A percentile compares a stretch with the other conserved stretches of the same genome.
Evolutionary conservation across 2,797 vertebrate genomes (phyloP).

Genomic region (Garrulus glandarius): DNA sequence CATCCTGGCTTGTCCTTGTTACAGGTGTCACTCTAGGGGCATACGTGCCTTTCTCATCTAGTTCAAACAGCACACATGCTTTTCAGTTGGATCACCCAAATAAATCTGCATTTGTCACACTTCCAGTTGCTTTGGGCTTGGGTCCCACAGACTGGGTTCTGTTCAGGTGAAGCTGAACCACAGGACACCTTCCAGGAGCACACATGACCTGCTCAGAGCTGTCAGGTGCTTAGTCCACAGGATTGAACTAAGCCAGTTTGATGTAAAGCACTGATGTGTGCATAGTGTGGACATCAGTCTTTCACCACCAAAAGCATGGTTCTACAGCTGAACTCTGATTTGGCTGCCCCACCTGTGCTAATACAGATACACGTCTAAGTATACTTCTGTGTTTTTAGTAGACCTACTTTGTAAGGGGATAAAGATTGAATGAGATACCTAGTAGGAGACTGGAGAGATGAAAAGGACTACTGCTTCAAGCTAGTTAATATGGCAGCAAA

Average conservation of each 20-base stretch:
- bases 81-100: not conserved
- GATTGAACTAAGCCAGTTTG: not conserved
- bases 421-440: not conserved
- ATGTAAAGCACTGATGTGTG: not conserved
- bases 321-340: rapidly evolving
- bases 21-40: not conserved
- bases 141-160: not conserved
- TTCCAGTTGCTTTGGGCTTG: not conserved
- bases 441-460: not conserved
- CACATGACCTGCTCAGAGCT: rapidly evolving
- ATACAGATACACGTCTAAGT: not conserved
- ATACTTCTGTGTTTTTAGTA: not conserved
- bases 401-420: not conserved
- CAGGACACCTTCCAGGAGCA: not conserved
- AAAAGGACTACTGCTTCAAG: not conserved
- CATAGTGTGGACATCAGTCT: not conserved
- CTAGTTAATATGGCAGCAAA: not conserved
- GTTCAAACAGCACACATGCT: rapidly evolving
- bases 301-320: rapidly evolving
- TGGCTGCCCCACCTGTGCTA: not conserved
- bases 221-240: not conserved
- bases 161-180: not conserved
- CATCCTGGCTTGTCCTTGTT: not conserved
- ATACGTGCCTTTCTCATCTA: not conserved
- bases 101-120: not conserved